Conservation (phyloP, 37 sponge, comb jelly and placozoan species). For the Hormiphora californensis region DNA sequence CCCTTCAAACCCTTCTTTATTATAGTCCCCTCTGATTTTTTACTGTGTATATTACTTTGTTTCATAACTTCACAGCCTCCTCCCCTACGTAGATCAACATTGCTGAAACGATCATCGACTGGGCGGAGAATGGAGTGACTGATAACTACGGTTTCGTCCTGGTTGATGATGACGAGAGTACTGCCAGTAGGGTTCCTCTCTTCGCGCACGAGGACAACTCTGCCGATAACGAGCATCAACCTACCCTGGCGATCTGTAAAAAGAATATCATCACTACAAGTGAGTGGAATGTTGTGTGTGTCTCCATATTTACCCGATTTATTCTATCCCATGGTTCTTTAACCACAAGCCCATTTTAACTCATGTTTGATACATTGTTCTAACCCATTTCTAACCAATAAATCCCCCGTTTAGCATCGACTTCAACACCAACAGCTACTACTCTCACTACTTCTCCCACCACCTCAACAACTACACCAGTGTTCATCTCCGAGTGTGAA, state of each 20-base stretch:
- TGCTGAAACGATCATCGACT: neutral
- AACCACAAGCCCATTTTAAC: neutral
- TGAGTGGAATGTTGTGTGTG: neutral
- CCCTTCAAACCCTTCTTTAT: too few species aligned
- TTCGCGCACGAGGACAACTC: constrained; percentile 12
- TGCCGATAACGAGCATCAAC: neutral
- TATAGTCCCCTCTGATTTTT: too few species aligned
- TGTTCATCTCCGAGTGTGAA: constrained; percentile 3
- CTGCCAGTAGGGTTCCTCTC: neutral
- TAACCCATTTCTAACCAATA: neutral
- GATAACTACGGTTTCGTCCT: neutral
- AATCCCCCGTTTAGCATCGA: neutral
- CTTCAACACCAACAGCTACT: neutral
- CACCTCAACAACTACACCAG: neutral
- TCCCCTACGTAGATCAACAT: constrained; percentile 9
- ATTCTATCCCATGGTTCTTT: neutral
- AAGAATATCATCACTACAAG: neutral
- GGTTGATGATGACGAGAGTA: neutral
- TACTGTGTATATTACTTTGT: too few species aligned
- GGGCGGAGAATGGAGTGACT: neutral
- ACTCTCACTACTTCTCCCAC: constrained; percentile 5
- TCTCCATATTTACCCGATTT: neutral
- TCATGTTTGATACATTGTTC: neutral
- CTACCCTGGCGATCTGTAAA: neutral
- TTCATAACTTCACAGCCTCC: too few species aligned